Percentiles rank a stretch among this genome's conserved stretches.
Conservation (phyloP, 2,888 invertebrate genomes). For the Chrysolina oricalcia region DNA sequence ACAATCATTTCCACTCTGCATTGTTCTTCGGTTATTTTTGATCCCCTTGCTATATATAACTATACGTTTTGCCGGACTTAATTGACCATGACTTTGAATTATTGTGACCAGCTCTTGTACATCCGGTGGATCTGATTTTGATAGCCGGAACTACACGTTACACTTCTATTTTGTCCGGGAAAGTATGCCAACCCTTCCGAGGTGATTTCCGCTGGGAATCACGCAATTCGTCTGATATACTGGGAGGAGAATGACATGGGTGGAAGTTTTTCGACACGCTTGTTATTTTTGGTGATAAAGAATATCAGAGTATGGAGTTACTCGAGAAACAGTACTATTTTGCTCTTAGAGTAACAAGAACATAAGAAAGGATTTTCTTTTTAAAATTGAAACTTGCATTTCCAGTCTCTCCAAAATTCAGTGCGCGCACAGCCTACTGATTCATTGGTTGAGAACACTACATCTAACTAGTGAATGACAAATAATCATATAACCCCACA, state of each 20-base stretch:
- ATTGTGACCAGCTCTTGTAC: background rate
- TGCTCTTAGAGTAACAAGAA: no score
- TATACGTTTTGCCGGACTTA: background rate
- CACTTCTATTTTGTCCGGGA: conserved; percentile 26
- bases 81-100: conserved; percentile 24
- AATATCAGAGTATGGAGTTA: no score
- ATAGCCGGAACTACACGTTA: conserved; percentile 34
- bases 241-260: background rate
- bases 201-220: conserved; percentile 25
- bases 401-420: no score
- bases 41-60: background rate
- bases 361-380: no score
- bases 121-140: conserved; percentile 25
- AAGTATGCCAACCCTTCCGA: conserved; percentile 15
- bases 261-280: no score
- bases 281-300: no score
- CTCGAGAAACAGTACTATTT: no score
- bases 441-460: no score
- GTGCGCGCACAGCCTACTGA: no score
- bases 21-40: background rate
- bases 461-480: no score
- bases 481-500: no score
- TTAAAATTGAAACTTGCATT: no score
- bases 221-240: conserved; percentile 20
- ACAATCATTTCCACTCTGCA: background rate